phyloP scores from a whole-genome alignment of 2,113 vertebrate genomes.

The Otolemur garnettii region DNA sequence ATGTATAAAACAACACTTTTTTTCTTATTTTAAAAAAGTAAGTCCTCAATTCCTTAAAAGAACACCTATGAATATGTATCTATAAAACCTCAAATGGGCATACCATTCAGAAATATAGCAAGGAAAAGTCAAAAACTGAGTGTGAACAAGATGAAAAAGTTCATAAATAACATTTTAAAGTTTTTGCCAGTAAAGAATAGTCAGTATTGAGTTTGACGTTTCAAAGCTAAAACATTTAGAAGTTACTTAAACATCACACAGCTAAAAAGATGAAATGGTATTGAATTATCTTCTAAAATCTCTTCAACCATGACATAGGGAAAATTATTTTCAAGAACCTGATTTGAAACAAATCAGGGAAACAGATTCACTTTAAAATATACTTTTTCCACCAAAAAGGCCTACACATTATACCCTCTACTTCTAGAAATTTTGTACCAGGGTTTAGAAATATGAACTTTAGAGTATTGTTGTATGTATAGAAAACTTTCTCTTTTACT shows the following conservation, averaged over 20 bases:
- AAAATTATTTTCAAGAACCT: constrained; percentile 40
- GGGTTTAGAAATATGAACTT: not conserved
- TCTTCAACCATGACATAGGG: not conserved
- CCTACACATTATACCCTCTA: not conserved
- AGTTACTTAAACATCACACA: not conserved
- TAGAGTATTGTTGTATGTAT: not conserved
- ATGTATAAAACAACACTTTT: not conserved
- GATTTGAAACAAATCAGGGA: not conserved
- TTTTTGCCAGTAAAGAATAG: constrained; percentile 12
- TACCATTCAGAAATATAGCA: not conserved
- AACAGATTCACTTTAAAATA: not conserved
- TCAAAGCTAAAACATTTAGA: not conserved
- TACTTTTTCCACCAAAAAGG: not conserved
- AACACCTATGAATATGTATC: not conserved
- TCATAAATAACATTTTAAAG: not conserved
- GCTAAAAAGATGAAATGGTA: constrained; percentile 15
- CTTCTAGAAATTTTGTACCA: constrained; percentile 26
- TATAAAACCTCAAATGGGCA: not conserved
- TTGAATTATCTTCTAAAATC: not conserved
- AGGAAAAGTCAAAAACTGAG: not conserved
- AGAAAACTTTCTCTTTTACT: constrained; percentile 28
- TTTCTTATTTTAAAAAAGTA: not conserved
- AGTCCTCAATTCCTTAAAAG: not conserved
- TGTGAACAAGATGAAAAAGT: not conserved
- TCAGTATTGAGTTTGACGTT: not conserved